Base-by-base conservation (phyloP, 2,888 invertebrate species). In the Serripes groenlandicus region DNA sequence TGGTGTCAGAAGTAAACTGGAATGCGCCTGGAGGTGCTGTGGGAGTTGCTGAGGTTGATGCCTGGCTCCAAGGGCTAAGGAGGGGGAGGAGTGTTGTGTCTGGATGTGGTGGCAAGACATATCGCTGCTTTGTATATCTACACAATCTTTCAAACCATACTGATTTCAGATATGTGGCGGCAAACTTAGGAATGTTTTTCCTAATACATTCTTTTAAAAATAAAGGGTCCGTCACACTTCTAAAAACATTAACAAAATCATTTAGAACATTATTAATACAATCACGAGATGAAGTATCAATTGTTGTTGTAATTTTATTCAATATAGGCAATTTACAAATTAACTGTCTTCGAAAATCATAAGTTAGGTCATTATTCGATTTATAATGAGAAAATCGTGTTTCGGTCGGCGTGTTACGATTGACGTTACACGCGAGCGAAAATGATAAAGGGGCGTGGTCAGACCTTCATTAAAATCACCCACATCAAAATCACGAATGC, bases 391-490 rank as follows among this genome's bases (percentile, higher is more conserved):
- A 11, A 42, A 54, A 54, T 54, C n/a, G 7, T 54, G 54, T 54
- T 54, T 54, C 54, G 5, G 54, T 15, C 9, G 54, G 23, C 23
- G 18, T 54, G 5, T 11, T 23, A 7, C 5, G n/a, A 7, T 5
- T 21, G 5, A 23, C n/a, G 9, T 23, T 32, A 37, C 68, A 69
- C 18, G 23, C 35, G 42, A 69, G 3, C 15, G 42, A 35, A 42
- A 69, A 69, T 23, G 68, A 69, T 26, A 69, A 15, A 37, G 68
- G 68, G 21, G 68, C 68, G 42, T 69, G 68, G 21, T 69, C 68
- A 42, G 35, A 35, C 35, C 35, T 11, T 37, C 68, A 42, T 32
- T 69, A 23, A 69, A 49, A 42, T 28, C 28, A 49, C 49, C 2
- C 23, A 69, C 68, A 3, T 2, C 49, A 7, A 69, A 69, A 69